Percentiles rank a stretch among this genome's conserved stretches.
Conservation (phyloP, 2,888 invertebrate species). For the Rhogogaster chlorosoma region DNA sequence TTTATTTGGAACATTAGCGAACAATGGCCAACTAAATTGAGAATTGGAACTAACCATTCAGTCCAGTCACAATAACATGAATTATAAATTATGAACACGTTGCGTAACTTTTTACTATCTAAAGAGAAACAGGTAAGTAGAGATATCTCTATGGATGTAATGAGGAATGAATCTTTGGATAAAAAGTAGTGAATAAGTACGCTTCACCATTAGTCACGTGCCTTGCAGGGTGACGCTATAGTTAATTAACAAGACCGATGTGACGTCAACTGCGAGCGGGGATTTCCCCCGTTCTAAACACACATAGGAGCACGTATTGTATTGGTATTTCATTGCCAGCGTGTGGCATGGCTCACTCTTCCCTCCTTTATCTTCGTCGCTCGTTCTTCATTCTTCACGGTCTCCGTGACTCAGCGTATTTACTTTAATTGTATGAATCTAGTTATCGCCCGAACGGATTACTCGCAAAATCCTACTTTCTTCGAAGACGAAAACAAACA, state of each 20-base stretch:
- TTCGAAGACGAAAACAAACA: not conserved
- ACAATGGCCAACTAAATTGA: not conserved
- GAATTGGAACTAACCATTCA: not conserved
- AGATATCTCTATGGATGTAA: not conserved
- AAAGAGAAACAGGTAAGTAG: not conserved
- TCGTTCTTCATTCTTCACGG: not conserved
- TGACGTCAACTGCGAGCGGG: constrained; percentile 2
- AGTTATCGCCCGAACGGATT: not conserved
- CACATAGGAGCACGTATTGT: not conserved
- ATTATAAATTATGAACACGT: not conserved
- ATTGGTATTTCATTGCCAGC: not conserved
- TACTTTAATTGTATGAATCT: not conserved
- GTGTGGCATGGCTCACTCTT: not conserved
- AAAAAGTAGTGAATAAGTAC: not conserved
- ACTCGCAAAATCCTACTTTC: not conserved
- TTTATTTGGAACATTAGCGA: not conserved
- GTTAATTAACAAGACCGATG: constrained; percentile 6
- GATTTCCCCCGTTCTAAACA: not conserved
- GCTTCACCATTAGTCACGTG: not conserved
- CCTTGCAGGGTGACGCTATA: not conserved
- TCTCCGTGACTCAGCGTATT: not conserved
- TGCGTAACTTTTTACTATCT: not conserved
- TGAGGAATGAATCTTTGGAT: not conserved
- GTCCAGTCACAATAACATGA: not conserved
- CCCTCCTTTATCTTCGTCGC: not conserved